Evolutionary conservation across 2,113 vertebrate species (phyloP).

Genomic region (Rhinichthys klamathensis): DNA sequence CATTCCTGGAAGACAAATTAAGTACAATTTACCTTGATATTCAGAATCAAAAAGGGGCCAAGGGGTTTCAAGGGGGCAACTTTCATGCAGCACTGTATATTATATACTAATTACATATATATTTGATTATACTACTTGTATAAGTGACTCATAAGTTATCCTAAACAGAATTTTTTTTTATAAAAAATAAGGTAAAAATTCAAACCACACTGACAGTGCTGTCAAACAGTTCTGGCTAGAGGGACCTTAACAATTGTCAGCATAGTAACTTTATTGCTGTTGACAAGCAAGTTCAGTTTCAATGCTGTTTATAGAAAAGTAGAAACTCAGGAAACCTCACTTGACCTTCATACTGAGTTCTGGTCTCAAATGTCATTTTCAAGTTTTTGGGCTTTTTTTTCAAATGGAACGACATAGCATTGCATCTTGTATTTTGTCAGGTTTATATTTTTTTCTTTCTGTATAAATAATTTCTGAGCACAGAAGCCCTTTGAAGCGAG

Average conservation of each 20-base stretch:
- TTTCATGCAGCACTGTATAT: too few species aligned
- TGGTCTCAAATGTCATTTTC: conserved; percentile 24
- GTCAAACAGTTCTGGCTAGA: conserved; percentile 31
- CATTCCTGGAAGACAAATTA: too few species aligned
- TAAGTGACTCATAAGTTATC: too few species aligned
- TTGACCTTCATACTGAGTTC: conserved; percentile 34
- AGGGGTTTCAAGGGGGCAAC: too few species aligned
- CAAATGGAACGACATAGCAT: background rate
- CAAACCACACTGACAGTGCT: conserved; percentile 41
- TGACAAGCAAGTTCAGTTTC: conserved; percentile 49
- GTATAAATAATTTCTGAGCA: conserved; percentile 49
- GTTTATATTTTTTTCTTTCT: background rate
- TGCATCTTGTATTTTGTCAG: conserved; percentile 30
- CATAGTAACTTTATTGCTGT: conserved; percentile 52
- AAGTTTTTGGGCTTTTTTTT: background rate
- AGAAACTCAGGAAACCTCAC: conserved; percentile 25
- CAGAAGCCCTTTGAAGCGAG: conserved; percentile 38
- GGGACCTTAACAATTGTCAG: conserved; percentile 50
- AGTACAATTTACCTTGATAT: too few species aligned
- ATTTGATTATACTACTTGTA: too few species aligned
- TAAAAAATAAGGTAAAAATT: conserved; percentile 5
- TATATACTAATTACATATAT: too few species aligned
- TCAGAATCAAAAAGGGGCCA: too few species aligned
- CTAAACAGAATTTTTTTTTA: background rate
- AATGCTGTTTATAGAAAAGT: conserved; percentile 45